Evolutionary conservation across 1,140 invertebrate genomes (phyloP).

Genomic region (Drosophila sp.): DNA sequence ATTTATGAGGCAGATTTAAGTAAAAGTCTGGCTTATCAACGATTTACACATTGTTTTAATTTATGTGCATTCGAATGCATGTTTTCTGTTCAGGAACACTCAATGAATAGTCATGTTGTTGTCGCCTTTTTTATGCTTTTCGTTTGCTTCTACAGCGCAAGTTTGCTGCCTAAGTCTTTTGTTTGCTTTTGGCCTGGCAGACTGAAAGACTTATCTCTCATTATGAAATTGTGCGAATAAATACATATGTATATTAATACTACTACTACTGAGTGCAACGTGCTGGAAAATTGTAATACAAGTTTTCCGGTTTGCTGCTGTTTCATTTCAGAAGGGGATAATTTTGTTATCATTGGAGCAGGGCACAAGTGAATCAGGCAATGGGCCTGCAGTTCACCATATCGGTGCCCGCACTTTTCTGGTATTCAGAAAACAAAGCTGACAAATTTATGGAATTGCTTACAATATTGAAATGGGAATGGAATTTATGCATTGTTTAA

Average conservation of each 20-base stretch:
- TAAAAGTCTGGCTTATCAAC: slow-evolving; percentile 29
- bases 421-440: slow-evolving; percentile 4
- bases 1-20: slow-evolving; percentile 19
- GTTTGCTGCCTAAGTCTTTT: slow-evolving; percentile 69
- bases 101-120: slow-evolving; percentile 62
- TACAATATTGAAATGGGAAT: slow-evolving; percentile 19
- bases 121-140: slow-evolving; percentile 37
- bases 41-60: slow-evolving; percentile 58
- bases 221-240: slow-evolving; percentile 67
- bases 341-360: slow-evolving; percentile 14
- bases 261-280: slow-evolving; percentile 49
- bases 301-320: slow-evolving; percentile 42
- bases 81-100: slow-evolving; percentile 10
- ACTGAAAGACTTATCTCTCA: slow-evolving; percentile 54
- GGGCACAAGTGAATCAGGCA: slow-evolving; percentile 8
- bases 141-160: slow-evolving; percentile 17
- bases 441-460: slow-evolving; percentile 41
- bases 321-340: slow-evolving; percentile 7
- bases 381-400: background rate
- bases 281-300: slow-evolving; percentile 43
- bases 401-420: slow-evolving; percentile 11
- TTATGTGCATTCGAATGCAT: slow-evolving; percentile 60
- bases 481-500: slow-evolving; percentile 30
- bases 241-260: slow-evolving; percentile 38
- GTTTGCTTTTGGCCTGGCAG: slow-evolving; percentile 39